These are phyloP conservation scores for Musca vetustissima DNA, from an alignment of 1,140 invertebrate species.

Conservation along the genomic window DNA sequence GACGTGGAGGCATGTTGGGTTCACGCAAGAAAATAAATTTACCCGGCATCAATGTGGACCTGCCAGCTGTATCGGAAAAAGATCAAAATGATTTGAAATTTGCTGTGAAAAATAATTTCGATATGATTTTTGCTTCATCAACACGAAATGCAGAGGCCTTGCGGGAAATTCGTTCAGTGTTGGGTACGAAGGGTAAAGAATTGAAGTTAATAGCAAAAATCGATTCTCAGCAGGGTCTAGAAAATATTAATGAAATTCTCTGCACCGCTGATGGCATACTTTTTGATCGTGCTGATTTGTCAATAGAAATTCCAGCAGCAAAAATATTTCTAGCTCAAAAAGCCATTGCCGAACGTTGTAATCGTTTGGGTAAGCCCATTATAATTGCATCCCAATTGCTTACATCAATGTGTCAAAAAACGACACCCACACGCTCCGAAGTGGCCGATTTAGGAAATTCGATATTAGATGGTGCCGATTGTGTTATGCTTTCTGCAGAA, in stretches of 20 bases:
- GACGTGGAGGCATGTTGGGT: conserved; percentile 93
- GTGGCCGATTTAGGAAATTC: conserved; percentile 96
- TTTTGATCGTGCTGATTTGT: conserved; percentile 93
- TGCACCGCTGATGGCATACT: conserved; percentile 91
- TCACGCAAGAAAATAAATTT: conserved; percentile 94
- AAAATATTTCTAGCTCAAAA: conserved; percentile 98
- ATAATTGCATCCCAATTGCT: conserved; percentile 98
- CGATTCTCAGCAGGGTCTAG: conserved; percentile 95
- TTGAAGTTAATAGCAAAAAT: conserved; percentile 96
- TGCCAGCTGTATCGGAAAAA: conserved; percentile 96
- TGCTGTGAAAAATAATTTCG: conserved; percentile 89
- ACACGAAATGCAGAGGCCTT: conserved; percentile 91
- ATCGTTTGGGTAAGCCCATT: conserved; percentile 90
- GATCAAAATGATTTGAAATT: conserved; percentile 92
- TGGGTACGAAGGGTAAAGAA: conserved; percentile 88
- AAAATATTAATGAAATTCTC: conserved; percentile 91
- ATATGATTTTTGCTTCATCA: conserved; percentile 98
- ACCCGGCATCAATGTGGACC: conserved; percentile 88
- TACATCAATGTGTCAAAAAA: conserved; percentile 95
- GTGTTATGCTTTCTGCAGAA: conserved; percentile 96
- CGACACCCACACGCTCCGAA: conserved; percentile 91
- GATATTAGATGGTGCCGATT: conserved; percentile 94
- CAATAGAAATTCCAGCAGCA: conserved; percentile 95
- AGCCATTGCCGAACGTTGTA: conserved; percentile 89
- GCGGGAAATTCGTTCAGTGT: conserved; percentile 79